Base-by-base conservation (phyloP, 2,797 vertebrate species). In the Adelosebastes latens region DNA sequence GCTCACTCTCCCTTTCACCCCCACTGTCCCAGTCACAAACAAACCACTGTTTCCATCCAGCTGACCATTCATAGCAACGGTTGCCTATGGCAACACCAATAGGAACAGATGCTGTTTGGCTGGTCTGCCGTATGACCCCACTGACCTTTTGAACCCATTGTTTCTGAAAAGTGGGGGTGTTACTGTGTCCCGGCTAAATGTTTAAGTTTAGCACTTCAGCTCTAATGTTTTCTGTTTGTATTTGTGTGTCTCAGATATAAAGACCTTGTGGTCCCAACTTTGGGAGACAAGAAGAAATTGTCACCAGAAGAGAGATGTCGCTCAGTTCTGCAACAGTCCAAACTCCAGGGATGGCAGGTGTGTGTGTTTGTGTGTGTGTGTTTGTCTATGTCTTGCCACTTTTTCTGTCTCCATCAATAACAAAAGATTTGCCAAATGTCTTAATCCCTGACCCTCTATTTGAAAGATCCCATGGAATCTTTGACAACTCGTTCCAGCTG, bases 261-360 rank as follows among this genome's bases (percentile, higher is more conserved):
- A 93, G 95, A 97, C 27, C 91, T 99, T 73, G 95, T 94, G 59
- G 95, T 96, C 73, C 96, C 93, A 42, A 93, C 93, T 73, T 85
- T 95, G 82, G 93, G 91, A 25, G 95, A 95, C 80, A 92, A 93
- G 86, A 96, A 93, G 91, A 96, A 96, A 66, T 79, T 95, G 85
- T 93, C 96, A 2, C 81, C 94, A 3, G 96, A 96, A 86, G 97
- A 98, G 86, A 96, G 94, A 88, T 99, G 98, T 61, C 95, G 89
- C 73, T 94, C 94, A 56, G 92, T 98, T 82, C 97, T 99, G 77
- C 97, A 97, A 77, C 96, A 96, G 79, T 97, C 96, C 86, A 96
- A 96, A 90, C 95, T 98, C 68, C 97, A 97, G 87, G 98, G 97
- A 88, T 99, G 98, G 97, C 97, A 99, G 98, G 94, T 94, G 77